These are phyloP conservation scores for Atrichornis clamosus DNA, from an alignment of 2,113 vertebrate species.

Conservation along the genomic window DNA sequence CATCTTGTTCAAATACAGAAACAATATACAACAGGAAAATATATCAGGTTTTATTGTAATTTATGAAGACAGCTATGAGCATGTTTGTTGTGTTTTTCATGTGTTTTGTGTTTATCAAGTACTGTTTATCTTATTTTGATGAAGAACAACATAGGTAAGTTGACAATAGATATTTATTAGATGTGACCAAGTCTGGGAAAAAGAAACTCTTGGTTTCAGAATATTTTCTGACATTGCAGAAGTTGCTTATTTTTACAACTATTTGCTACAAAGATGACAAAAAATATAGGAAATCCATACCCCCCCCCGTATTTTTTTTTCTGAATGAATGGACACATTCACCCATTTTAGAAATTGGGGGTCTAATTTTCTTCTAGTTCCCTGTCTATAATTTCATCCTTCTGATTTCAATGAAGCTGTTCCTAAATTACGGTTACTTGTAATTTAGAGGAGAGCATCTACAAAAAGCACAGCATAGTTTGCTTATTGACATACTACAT, in stretches of 20 bases:
- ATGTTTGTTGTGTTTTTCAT: background rate
- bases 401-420: background rate
- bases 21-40: background rate
- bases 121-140: background rate
- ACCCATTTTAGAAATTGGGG: background rate
- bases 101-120: background rate
- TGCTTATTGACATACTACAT: background rate
- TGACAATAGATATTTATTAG: background rate
- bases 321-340: background rate
- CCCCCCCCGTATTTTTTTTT: background rate
- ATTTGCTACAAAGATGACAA: background rate
- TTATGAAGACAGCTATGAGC: background rate
- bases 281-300: background rate
- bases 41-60: background rate
- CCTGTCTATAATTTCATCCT: background rate
- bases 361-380: background rate
- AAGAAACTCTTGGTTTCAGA: background rate
- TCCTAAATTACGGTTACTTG: background rate
- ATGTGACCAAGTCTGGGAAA: background rate
- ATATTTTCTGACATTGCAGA: background rate
- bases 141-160: background rate
- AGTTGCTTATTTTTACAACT: background rate
- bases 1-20: constrained; percentile 4
- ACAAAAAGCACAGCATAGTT: background rate
- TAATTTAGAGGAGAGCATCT: background rate